Conservation (phyloP, 2,113 vertebrate species). For the Ptilonorhynchus violaceus region DNA sequence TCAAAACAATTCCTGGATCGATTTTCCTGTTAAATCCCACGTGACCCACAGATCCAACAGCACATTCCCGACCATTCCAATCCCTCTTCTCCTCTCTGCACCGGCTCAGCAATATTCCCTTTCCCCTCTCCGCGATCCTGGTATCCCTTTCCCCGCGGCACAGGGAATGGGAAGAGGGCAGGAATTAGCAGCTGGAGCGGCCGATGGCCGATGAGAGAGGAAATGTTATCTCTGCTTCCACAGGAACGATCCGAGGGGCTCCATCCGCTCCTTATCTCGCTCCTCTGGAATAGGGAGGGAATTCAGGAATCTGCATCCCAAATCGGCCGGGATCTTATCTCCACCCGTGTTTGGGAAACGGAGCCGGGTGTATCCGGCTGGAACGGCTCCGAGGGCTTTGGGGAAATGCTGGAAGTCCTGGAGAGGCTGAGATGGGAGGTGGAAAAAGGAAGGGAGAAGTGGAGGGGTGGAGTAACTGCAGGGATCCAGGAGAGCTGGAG, state of each 20-base stretch:
- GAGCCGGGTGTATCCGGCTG: neutral
- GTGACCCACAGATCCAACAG: neutral
- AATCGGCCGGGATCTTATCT: neutral
- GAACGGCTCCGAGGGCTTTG: neutral
- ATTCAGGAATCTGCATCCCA: neutral
- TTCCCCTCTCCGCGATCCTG: neutral
- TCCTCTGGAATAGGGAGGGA: neutral
- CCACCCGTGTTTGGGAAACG: neutral
- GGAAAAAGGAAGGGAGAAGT: neutral
- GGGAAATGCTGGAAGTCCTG: neutral
- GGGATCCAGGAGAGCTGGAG: neutral
- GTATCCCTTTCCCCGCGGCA: neutral
- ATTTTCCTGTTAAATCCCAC: neutral
- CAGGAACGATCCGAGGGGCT: neutral
- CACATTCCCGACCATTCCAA: neutral
- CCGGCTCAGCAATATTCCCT: neutral
- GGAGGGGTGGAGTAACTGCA: neutral
- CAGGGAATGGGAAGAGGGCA: conserved; percentile 14
- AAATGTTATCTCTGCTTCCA: conserved; percentile 44
- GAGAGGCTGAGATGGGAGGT: neutral
- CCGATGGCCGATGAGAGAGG: conserved; percentile 1
- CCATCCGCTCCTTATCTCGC: conserved; percentile 21
- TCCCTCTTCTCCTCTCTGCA: neutral
- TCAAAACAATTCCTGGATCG: neutral
- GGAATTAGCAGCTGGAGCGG: neutral